Evolutionary conservation across 2,888 invertebrate genomes (phyloP).

Genomic region (Gastracanthus pulcherrimus): DNA sequence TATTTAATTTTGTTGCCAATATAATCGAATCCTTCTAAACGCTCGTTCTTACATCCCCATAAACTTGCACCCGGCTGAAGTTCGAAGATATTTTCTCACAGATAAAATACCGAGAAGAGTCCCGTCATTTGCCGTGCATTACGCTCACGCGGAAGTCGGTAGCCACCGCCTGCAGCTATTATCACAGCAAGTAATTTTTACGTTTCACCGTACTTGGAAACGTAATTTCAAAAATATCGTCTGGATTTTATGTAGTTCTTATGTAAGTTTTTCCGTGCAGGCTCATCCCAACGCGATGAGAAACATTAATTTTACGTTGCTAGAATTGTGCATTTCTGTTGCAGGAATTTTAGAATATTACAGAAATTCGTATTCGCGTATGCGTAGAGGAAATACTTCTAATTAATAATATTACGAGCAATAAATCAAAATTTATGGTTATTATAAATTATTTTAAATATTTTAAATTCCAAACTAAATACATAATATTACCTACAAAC

Average conservation of each 20-base stretch:
- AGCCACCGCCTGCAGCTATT: conserved; percentile 19
- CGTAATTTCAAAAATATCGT: conserved; percentile 23
- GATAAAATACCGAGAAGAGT: conserved; percentile 25
- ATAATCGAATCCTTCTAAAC: conserved; percentile 11
- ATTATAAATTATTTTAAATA: too few species aligned
- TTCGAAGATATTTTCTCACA: conserved; percentile 37
- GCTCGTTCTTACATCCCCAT: not conserved
- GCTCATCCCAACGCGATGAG: not conserved
- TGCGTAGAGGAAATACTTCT: too few species aligned
- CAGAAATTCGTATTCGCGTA: too few species aligned
- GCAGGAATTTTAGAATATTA: too few species aligned
- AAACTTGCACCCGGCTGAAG: not conserved
- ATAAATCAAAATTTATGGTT: too few species aligned
- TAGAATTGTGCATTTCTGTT: too few species aligned
- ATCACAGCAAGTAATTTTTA: conserved; percentile 20
- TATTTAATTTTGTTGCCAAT: not conserved
- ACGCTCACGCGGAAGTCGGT: conserved; percentile 29
- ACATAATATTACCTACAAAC: too few species aligned
- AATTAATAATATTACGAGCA: too few species aligned
- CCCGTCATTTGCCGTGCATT: conserved; percentile 20
- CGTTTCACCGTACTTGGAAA: not conserved
- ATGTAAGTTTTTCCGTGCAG: conserved; percentile 5
- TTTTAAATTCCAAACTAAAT: too few species aligned
- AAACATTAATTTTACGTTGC: too few species aligned
- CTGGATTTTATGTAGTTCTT: not conserved